phyloP scores from a whole-genome alignment of 2,113 vertebrate genomes.

The Myxocyprinus asiaticus region DNA sequence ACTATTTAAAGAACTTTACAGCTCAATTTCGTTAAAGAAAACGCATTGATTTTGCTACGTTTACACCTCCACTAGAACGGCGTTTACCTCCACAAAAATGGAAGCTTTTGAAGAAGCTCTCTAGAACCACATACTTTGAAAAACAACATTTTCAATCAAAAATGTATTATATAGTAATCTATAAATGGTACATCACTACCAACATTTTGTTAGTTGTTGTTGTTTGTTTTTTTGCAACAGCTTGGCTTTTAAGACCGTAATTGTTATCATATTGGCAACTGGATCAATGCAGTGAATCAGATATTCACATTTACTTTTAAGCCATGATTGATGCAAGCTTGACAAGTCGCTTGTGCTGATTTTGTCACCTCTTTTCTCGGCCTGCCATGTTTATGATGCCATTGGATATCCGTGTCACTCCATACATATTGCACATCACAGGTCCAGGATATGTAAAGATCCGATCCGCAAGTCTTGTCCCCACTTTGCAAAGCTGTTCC shows the following conservation, averaged over 20 bases:
- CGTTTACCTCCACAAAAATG: no score
- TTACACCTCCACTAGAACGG: no score
- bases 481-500: not conserved
- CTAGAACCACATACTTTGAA: no score
- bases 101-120: no score
- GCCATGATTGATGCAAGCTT: not conserved
- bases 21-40: no score
- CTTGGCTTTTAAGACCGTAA: not conserved
- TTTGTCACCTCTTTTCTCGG: not conserved
- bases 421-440: not conserved
- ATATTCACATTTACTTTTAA: conserved; percentile 8
- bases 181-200: no score
- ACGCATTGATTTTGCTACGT: no score
- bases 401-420: not conserved
- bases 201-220: no score
- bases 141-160: no score
- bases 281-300: not conserved
- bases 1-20: no score
- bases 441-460: not conserved
- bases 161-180: no score
- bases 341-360: not conserved
- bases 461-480: not conserved
- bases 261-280: not conserved
- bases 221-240: no score
- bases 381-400: not conserved